Evolutionary conservation across 2,888 invertebrate species (phyloP), one percentile per base, ranked within the genome.

Genomic region (Crocallis elinguaria): DNA sequence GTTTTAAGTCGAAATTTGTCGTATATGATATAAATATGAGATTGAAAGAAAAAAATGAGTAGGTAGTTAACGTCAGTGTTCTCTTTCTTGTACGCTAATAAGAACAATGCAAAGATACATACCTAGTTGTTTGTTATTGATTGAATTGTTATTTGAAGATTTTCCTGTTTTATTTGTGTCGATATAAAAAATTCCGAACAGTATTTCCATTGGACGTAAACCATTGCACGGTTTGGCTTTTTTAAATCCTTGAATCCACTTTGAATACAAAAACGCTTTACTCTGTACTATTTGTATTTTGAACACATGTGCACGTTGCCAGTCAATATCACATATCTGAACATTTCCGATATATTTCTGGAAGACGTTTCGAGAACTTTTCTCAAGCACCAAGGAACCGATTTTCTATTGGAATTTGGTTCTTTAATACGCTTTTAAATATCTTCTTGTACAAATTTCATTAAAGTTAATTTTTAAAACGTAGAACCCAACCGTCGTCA

Each of bases 291-390:
- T 44, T 38, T 39, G 44, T 37, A 12, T 38, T 44, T 51, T 39
- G 27, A 14, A 27, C 19, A 44, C 25, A 39, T 33, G 43, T 38
- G 25, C 33, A 39, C 19, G 51, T 11, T 14, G 44, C 6, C 33
- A 48, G 53, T 53, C 53, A 53, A 53, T 53, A 48, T 53, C 48
- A 53, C 42, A 27, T 43, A 21, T 43, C 37, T 13, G 37, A 32
- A 17, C 23, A 19, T 43, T 48, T 53, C 30, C 37, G 21, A 12
- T 11, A 16, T 46, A 37, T 43, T 43, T 33, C 43, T 38, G 33
- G 11, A 23, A 41, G 33, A 36, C 12, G 19, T 38, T 38, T 25
- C 33, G 14, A 11, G 1, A 33, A 41, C 6, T 13, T 46, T 39
- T 37, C 23, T 13, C 6, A n/a, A 8, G 12, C 13, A 30, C 21